Evolutionary conservation across 92 coral and sea anemone species (phyloP).

Genomic region (Epizoanthus rinbou): DNA sequence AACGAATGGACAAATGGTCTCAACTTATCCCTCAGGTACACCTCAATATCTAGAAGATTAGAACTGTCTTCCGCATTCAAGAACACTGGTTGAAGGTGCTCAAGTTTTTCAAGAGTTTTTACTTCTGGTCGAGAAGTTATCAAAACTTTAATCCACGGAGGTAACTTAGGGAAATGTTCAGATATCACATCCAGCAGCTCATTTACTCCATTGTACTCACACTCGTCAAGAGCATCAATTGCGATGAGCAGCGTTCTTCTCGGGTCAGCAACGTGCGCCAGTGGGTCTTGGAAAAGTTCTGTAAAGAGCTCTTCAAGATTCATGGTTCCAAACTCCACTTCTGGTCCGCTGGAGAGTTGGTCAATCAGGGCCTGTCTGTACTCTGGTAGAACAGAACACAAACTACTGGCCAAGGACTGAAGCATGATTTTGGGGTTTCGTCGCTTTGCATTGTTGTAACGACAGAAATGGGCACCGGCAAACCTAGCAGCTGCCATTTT

Average conservation of each 20-base stretch:
- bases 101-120: constrained; percentile 13
- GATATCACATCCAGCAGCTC: constrained; percentile 39
- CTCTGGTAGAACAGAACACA: constrained; percentile 31
- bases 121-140: constrained; percentile 43
- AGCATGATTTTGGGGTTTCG: constrained; percentile 31
- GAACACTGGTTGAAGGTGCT: constrained; percentile 12
- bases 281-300: constrained; percentile 22
- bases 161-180: constrained; percentile 34
- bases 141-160: constrained; percentile 37
- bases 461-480: constrained; percentile 45
- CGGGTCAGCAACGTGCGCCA: background rate
- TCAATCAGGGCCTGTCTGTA: constrained; percentile 5
- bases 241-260: constrained; percentile 3
- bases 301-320: constrained; percentile 29
- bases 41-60: constrained; percentile 20
- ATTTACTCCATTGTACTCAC: constrained; percentile 21
- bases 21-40: constrained; percentile 12
- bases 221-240: constrained; percentile 36
- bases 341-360: constrained; percentile 12
- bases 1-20: background rate
- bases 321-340: constrained; percentile 6
- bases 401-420: constrained; percentile 47
- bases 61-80: constrained; percentile 8
- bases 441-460: constrained; percentile 34
- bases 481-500: background rate